These are phyloP conservation scores for Bimastos eiseni DNA, from an alignment of 2,888 invertebrate species.

Conservation along the genomic window DNA sequence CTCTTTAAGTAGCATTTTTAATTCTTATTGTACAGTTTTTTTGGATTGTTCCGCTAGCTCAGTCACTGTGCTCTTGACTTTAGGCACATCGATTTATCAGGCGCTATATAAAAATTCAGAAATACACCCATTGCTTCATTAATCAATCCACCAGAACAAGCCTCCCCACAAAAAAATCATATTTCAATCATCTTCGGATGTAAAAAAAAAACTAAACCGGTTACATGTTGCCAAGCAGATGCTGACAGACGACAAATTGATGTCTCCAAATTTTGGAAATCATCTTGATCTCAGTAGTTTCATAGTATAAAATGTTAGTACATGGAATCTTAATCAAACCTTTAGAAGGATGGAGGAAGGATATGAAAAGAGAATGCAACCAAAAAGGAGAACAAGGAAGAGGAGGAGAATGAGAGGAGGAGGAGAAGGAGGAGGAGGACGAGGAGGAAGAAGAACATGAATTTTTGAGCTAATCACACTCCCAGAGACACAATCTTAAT, in stretches of 20 bases:
- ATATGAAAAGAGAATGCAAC: no score
- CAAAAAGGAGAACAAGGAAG: no score
- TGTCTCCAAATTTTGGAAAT: background rate
- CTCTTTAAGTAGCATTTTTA: background rate
- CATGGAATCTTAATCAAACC: no score
- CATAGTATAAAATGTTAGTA: no score
- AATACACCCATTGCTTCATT: background rate
- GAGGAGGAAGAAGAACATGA: no score
- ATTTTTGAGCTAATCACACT: no score
- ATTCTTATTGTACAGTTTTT: background rate
- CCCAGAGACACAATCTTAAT: no score
- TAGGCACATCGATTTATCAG: background rate
- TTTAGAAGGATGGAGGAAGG: no score
- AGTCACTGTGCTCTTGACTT: background rate
- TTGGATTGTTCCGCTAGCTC: background rate
- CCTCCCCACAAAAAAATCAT: background rate
- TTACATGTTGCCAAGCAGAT: background rate
- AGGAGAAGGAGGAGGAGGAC: no score
- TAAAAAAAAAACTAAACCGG: background rate
- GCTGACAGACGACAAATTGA: background rate
- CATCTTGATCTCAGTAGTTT: background rate
- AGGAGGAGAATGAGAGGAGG: no score
- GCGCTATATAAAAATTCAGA: background rate
- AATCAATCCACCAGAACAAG: background rate
- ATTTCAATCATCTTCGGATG: background rate